Base-by-base conservation (phyloP, 1,140 invertebrate genomes). In the Samia ricini region DNA sequence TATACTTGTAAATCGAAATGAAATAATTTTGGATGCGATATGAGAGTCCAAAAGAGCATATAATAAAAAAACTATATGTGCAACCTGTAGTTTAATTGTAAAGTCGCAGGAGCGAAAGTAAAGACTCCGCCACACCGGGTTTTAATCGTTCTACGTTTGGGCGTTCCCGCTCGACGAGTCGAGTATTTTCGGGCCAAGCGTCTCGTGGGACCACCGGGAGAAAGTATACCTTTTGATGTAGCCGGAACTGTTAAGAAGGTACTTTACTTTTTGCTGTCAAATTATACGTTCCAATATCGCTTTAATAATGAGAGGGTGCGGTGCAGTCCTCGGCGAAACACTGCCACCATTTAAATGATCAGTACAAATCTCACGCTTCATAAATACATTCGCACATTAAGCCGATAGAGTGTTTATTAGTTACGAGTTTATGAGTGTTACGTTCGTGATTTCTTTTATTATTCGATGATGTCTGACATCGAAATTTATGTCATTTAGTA, bases 101-200 rank as follows among this genome's bases (percentile, higher is more conserved):
- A 85, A 85, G 85, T 85, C 81, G 77, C 64, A 67, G 74, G 69
- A 73, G 74, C 68, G 85, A 85, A 88, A 88, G 83, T 85, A 82
- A 79, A 78, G 70, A 54, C 62, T 51, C 59, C 68, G 65, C 24
- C 79, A 77, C 65, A 81, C 72, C 49, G 70, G 64, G 68, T 58
- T 83, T 85, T 85, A 86, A 88, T 85, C 79, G 82, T 68, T 78
- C 66, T 81, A 85, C 77, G 74, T 82, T 85, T 85, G 83, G 85
- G 81, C 81, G 85, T 82, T 85, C 81, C 84, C 63, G 77, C 66
- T 66, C 61, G 77, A 81, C 81, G 71, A 72, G 83, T 82, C 74
- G 67, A 20, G n/a, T n/a, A 56, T 59, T 72, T 74, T 66, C 67
- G 63, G 63, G 62, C 51, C 81, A 87, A 81, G 77, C 79, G 68